phyloP scores from a whole-genome alignment of 2,888 invertebrate species.

The Parochlus steinenii region DNA sequence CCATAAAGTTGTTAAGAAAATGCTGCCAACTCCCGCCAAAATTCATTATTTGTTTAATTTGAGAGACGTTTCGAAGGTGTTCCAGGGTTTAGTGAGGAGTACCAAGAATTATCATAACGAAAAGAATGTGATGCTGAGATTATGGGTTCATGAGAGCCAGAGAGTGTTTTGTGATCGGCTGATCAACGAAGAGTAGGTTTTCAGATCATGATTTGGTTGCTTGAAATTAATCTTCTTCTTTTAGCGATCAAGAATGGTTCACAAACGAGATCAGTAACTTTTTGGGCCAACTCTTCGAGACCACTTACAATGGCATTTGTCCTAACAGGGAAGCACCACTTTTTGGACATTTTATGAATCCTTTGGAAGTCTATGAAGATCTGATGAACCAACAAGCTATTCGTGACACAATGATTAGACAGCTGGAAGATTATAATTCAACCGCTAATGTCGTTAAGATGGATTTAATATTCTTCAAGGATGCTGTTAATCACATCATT shows the following conservation, averaged over 20 bases:
- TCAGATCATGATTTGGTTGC: background rate
- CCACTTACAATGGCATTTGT: constrained; percentile 64
- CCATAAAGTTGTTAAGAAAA: constrained; percentile 48
- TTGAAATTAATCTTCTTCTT: constrained; percentile 14
- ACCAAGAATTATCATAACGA: constrained; percentile 63
- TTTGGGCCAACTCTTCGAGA: constrained; percentile 62
- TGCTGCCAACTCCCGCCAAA: constrained; percentile 77
- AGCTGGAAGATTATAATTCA: constrained; percentile 42
- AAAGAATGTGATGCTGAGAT: constrained; percentile 47
- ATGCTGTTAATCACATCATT: constrained; percentile 73
- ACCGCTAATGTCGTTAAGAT: constrained; percentile 60
- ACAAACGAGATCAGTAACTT: constrained; percentile 49
- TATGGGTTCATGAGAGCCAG: constrained; percentile 79
- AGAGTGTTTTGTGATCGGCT: constrained; percentile 73
- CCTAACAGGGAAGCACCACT: constrained; percentile 50
- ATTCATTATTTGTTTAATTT: constrained; percentile 83
- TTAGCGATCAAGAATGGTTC: constrained; percentile 64
- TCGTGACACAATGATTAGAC: constrained; percentile 34
- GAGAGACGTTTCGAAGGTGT: constrained; percentile 73
- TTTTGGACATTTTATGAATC: constrained; percentile 68
- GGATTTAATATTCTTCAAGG: constrained; percentile 70
- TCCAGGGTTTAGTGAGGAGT: constrained; percentile 63
- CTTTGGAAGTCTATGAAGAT: constrained; percentile 64
- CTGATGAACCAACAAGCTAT: constrained; percentile 43
- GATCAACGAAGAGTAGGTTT: constrained; percentile 49